A percentile compares a stretch with the other conserved stretches of the same genome.
Evolutionary conservation across 2,888 invertebrate species (phyloP).

Genomic region (Chloromyia formosa): DNA sequence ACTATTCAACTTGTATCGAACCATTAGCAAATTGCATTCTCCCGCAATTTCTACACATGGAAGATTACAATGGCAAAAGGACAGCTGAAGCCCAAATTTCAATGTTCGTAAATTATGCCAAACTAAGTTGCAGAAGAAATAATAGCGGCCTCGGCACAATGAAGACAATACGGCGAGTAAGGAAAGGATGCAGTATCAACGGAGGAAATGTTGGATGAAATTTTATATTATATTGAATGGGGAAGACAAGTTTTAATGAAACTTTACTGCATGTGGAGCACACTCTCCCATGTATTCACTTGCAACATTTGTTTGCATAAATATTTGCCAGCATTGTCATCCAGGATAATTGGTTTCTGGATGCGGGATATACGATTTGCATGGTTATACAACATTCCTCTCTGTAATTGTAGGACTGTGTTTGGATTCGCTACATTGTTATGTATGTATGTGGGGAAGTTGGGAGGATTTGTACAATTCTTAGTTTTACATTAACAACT

Average conservation of each 20-base stretch:
- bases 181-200: neutral
- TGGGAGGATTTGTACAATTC: no score
- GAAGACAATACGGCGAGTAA: constrained; percentile 5
- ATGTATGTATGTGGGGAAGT: no score
- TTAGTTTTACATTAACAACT: no score
- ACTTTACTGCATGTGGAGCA: constrained; percentile 22
- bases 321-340: constrained; percentile 39
- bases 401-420: neutral
- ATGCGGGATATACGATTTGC: constrained; percentile 13
- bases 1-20: constrained; percentile 29
- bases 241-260: constrained; percentile 35
- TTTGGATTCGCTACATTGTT: no score
- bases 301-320: constrained; percentile 31
- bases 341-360: constrained; percentile 31
- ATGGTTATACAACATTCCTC: neutral
- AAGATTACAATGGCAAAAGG: neutral
- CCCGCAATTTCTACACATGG: neutral
- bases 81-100: constrained; percentile 12
- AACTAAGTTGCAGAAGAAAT: constrained; percentile 29
- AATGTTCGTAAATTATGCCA: constrained; percentile 33
- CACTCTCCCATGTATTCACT: constrained; percentile 13
- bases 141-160: constrained; percentile 11
- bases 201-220: neutral
- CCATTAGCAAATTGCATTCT: constrained; percentile 27
- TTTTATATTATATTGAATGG: constrained; percentile 22